A percentile compares a stretch with the other conserved stretches of the same genome.
These are phyloP conservation scores for Blastomussa wellsi DNA, from an alignment of 92 coral and sea anemone genomes.

Conservation along the genomic window DNA sequence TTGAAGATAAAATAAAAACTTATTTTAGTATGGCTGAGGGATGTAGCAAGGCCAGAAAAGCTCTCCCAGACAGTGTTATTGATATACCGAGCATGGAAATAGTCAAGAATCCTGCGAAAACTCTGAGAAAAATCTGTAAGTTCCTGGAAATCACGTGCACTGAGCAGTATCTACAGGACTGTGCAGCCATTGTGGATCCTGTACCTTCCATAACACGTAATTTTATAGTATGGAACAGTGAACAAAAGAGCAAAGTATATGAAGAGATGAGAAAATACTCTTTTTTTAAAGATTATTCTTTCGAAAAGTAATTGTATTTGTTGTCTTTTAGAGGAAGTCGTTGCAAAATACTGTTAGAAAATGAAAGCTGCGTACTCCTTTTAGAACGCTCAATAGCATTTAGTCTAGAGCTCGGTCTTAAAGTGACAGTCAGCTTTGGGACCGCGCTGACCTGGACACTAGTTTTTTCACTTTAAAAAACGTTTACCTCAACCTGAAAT, in stretches of 20 bases:
- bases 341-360: too few relatives aligned
- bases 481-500: too few relatives aligned
- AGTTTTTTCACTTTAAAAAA: too few relatives aligned
- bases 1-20: neutral
- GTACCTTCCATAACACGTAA: slow-evolving; percentile 42
- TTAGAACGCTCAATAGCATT: too few relatives aligned
- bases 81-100: slow-evolving; percentile 37
- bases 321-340: neutral
- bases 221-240: slow-evolving; percentile 11
- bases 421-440: too few relatives aligned
- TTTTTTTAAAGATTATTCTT: neutral
- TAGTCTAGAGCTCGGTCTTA: too few relatives aligned
- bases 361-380: too few relatives aligned
- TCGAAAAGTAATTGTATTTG: neutral
- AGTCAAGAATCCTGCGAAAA: slow-evolving; percentile 14
- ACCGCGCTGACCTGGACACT: too few relatives aligned
- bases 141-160: slow-evolving; percentile 25
- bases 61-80: slow-evolving; percentile 16
- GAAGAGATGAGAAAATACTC: slow-evolving; percentile 5
- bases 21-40: slow-evolving; percentile 14
- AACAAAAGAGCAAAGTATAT: slow-evolving; percentile 15
- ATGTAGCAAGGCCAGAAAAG: slow-evolving; percentile 8
- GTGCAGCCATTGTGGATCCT: slow-evolving; percentile 29
- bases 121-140: slow-evolving; percentile 20
- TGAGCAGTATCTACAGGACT: slow-evolving; percentile 31